Evolutionary conservation across 2,888 invertebrate genomes (phyloP), one percentile per base, ranked within the genome.

Genomic region (Spodoptera littoralis): DNA sequence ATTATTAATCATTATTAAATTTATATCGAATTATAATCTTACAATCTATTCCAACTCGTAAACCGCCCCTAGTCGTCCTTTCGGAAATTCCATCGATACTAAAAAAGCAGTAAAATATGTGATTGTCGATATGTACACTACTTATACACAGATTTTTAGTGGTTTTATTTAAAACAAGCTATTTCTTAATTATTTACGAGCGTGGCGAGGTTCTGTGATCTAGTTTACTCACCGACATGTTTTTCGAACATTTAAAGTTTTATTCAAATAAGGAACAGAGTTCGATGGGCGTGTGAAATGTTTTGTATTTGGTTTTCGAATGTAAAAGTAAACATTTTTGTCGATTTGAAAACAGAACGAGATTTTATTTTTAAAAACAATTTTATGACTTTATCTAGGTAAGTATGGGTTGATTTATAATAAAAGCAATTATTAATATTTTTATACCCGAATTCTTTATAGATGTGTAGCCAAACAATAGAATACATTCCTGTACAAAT

Each of bases 1-100:
- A 90, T 90, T 90, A 89, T 91, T 90, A 91, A 92, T 92, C 91
- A 92, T 90, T 91, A 92, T 89, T 88, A 90, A 92, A 92, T 92
- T 90, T 92, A 92, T 92, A 90, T 88, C 85, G 88, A 87, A 82
- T 88, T 78, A 90, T 89, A 91, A 92, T 92, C 93, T 89, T 79
- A 73, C 87, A 87, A 93, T 92, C 92, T 90, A 80, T 73, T 70
- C 52, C 44, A 54, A 68, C 70, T 82, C 82, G 68, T 81, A 82
- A 82, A 80, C 71, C 66, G 71, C 76, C 74, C 65, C 53, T 71
- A 71, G 69, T 88, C 86, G 60, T 88, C 87, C 86, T 86, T 84
- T 79, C 79, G 71, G 76, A 83, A 86, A 87, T 89, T 84, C 77
- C 86, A 83, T 73, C 60, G 77, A 77, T 81, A 82, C 82, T 91